phyloP scores from a whole-genome alignment of 2,888 invertebrate species.

The Erannis defoliaria region DNA sequence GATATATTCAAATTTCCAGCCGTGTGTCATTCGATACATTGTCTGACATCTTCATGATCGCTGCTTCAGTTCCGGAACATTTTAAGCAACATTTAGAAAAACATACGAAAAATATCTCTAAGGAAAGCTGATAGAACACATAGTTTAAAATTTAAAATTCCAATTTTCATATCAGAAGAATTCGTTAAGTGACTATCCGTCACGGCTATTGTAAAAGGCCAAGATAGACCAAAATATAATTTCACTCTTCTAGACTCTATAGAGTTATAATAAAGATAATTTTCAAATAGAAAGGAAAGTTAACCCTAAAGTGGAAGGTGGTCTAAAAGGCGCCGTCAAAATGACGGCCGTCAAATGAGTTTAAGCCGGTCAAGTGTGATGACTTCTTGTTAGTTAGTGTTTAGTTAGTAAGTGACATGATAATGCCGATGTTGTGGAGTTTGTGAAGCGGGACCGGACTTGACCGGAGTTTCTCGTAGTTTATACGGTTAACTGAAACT shows the following conservation, averaged over 20 bases:
- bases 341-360: constrained; percentile 77
- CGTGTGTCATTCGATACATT: constrained; percentile 79
- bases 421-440: constrained; percentile 57
- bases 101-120: constrained; percentile 47
- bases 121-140: neutral
- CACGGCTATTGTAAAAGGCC: constrained; percentile 63
- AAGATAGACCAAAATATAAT: constrained; percentile 45
- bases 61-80: constrained; percentile 48
- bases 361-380: constrained; percentile 76
- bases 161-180: constrained; percentile 64
- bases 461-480: constrained; percentile 36
- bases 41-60: constrained; percentile 80
- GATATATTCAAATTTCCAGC: constrained; percentile 76
- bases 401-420: constrained; percentile 72
- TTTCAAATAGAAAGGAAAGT: constrained; percentile 41
- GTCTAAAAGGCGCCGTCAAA: constrained; percentile 69
- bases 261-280: constrained; percentile 22
- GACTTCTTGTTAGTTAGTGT: constrained; percentile 78
- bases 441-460: constrained; percentile 27
- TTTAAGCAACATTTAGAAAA: constrained; percentile 34
- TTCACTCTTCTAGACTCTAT: constrained; percentile 46
- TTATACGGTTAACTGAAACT: constrained; percentile 41
- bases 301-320: constrained; percentile 64
- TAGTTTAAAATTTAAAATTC: constrained; percentile 8
- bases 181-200: constrained; percentile 79